Evolutionary conservation across 2,797 vertebrate genomes (phyloP), one percentile per base, ranked within the genome.

Genomic region (Protosalanx chinensis): DNA sequence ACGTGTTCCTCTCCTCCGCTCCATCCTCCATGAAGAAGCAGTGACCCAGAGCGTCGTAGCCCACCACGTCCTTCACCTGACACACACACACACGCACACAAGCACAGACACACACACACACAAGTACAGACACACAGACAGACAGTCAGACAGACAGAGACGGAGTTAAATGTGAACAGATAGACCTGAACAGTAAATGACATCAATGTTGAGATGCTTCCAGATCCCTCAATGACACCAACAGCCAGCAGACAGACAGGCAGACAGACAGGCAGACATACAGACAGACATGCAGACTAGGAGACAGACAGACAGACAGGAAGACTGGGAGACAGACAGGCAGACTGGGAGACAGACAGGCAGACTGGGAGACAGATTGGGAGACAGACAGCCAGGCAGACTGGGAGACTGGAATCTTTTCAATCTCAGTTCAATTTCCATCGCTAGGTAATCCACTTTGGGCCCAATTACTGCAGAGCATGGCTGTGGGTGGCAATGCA

Each of bases 11-110:
- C 72, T 98, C 95, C 73, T 99, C 97, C 0, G 97, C 93, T 0
- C 97, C 97, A 0, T 99, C 97, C 82, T 99, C 97, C 0, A 94
- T 98, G 73, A 99, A 99, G 88, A 96, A 99, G 72, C 97, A 98
- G 75, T 99, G 97, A 3, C 97, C 97, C 66, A 98, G 79, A 0
- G 91, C 89, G 57, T 98, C 88, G 7, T 97, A 98, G 62, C 97
- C 97, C 70, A 99, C 94, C 1, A 95, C 93, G 0, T 98, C 93
- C 86, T 96, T 96, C 66, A 98, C 91, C 97, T 99, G 83, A 0
- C 32, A 4, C 8, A 6, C 53, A 35, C 56, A 64, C 16, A 64
- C 20, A 27, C 10, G 3, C 23, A 71, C 8, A 51, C 7, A 16
- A 0, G 56, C 12, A 51, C 18, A 56, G 3, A 46, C 16, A 18